These are phyloP conservation scores for Diarsia mendica DNA, from an alignment of 2,888 invertebrate species.

Conservation along the genomic window DNA sequence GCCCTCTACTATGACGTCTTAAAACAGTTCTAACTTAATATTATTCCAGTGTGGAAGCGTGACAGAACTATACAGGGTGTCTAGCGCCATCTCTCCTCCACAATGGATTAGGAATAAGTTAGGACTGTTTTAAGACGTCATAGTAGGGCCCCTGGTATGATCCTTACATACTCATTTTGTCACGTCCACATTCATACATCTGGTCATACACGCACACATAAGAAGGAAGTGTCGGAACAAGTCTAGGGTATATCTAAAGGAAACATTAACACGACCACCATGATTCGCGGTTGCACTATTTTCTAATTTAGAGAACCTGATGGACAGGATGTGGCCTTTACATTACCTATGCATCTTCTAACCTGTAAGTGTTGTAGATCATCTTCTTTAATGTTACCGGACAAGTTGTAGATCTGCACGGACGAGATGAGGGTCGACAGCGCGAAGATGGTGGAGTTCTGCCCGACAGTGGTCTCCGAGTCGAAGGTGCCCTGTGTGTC, in stretches of 20 bases:
- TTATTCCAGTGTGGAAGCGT: no score
- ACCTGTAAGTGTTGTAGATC: conserved; percentile 98
- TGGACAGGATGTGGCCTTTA: neutral
- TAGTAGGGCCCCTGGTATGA: no score
- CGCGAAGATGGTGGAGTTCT: conserved; percentile 94
- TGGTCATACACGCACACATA: no score
- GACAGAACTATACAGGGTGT: no score
- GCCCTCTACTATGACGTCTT: no score
- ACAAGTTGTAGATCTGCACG: conserved; percentile 98
- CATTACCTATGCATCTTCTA: neutral
- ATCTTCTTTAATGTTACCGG: conserved; percentile 99
- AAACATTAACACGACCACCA: neutral
- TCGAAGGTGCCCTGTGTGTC: conserved; percentile 98
- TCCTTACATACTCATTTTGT: no score
- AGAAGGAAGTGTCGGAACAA: neutral
- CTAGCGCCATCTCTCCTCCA: no score
- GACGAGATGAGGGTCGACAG: conserved; percentile 98
- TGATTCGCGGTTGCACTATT: neutral
- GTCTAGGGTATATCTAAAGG: neutral
- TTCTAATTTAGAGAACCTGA: neutral
- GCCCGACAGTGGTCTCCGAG: conserved; percentile 97
- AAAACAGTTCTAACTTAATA: no score
- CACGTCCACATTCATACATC: no score
- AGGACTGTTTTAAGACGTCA: no score
- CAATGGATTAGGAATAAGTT: no score